Conservation (phyloP, 2,888 invertebrate species). For the Actias luna region DNA sequence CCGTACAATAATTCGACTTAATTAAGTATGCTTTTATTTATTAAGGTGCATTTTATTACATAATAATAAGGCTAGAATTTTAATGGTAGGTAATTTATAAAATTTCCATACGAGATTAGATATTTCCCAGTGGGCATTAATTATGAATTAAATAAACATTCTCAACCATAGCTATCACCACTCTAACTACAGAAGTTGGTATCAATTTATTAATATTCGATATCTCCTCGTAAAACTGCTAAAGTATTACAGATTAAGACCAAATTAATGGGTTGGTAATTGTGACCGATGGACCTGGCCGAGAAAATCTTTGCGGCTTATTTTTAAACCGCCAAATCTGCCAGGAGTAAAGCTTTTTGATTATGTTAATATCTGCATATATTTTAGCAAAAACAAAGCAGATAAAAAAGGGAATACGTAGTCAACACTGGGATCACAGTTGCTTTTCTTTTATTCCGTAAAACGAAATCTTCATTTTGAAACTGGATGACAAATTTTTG, state of each 20-base stretch:
- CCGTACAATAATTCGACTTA: not conserved
- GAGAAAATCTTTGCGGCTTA: slow-evolving; percentile 47
- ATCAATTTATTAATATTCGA: slow-evolving; percentile 59
- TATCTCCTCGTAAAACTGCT: slow-evolving; percentile 61
- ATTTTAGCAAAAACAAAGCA: not conserved
- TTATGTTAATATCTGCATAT: not conserved
- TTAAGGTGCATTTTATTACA: not conserved
- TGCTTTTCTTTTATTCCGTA: too few relatives aligned
- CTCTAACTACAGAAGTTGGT: slow-evolving; percentile 48
- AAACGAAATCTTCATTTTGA: too few relatives aligned
- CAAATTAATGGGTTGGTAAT: slow-evolving; percentile 49
- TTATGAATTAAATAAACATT: slow-evolving; percentile 14
- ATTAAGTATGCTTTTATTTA: not conserved
- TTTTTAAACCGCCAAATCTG: slow-evolving; percentile 53
- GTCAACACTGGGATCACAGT: too few relatives aligned
- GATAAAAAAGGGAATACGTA: not conserved
- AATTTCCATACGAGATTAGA: not conserved
- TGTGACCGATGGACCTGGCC: not conserved
- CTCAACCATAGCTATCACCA: slow-evolving; percentile 9
- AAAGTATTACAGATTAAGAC: slow-evolving; percentile 60
- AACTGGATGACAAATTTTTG: too few relatives aligned
- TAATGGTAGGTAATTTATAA: not conserved
- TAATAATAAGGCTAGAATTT: not conserved
- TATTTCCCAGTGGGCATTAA: slow-evolving; percentile 11
- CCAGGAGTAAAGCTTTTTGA: slow-evolving; percentile 28